These are phyloP conservation scores for Synanthedon myopaeformis DNA, from an alignment of 2,888 invertebrate genomes.

Conservation along the genomic window DNA sequence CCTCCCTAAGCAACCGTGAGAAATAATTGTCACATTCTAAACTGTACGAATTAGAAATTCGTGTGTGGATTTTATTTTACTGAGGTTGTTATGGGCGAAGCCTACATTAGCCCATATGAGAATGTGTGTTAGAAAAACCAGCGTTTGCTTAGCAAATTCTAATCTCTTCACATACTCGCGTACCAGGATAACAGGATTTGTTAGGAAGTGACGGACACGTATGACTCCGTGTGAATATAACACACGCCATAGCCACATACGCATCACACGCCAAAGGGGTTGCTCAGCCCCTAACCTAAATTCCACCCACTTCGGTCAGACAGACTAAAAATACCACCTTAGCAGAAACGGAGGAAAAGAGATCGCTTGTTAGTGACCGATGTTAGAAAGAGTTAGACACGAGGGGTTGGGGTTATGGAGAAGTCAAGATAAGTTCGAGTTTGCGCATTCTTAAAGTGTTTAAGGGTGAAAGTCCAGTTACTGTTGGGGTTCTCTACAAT, in stretches of 20 bases:
- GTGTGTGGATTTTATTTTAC: slow-evolving; percentile 2
- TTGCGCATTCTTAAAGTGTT: slow-evolving; percentile 53
- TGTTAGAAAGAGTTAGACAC: slow-evolving; percentile 57
- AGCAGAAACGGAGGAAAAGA: slow-evolving; percentile 32
- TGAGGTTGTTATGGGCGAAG: slow-evolving; percentile 15
- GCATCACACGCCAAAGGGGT: slow-evolving; percentile 57
- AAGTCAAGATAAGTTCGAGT: slow-evolving; percentile 47
- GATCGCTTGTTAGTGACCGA: slow-evolving; percentile 17
- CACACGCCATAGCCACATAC: slow-evolving; percentile 56
- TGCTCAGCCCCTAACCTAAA: slow-evolving; percentile 41
- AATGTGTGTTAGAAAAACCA: slow-evolving; percentile 54
- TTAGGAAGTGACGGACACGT: slow-evolving; percentile 46
- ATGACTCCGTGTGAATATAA: slow-evolving; percentile 49
- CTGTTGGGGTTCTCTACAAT: slow-evolving; percentile 34
- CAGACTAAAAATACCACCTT: slow-evolving; percentile 23
- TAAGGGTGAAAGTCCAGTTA: slow-evolving; percentile 51
- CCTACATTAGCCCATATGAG: slow-evolving; percentile 26
- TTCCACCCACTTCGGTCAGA: slow-evolving; percentile 26
- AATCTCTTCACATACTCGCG: slow-evolving; percentile 68
- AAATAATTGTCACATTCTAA: slow-evolving; percentile 1
- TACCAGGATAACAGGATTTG: slow-evolving; percentile 50
- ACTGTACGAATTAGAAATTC: slow-evolving; percentile 7
- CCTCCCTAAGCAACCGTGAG: slow-evolving; percentile 12
- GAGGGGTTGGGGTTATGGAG: slow-evolving; percentile 25
- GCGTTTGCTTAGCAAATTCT: slow-evolving; percentile 68